Base-by-base conservation (phyloP, 2,888 invertebrate species). In the Bhutanitis thaidina region DNA sequence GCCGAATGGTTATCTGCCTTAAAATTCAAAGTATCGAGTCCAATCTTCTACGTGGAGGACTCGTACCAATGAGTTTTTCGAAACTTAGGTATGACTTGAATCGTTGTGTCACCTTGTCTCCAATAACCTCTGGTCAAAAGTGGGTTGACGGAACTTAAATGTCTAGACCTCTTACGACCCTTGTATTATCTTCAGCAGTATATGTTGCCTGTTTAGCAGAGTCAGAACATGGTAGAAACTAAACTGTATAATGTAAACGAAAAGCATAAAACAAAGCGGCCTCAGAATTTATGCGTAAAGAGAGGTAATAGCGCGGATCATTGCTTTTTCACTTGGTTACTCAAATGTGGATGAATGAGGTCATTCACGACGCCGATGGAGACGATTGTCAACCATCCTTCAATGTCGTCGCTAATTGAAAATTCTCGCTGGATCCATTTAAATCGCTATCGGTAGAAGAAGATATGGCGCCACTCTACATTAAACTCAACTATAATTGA, bases 281-380 rank as follows among this genome's bases (percentile, higher is more conserved):
- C 73, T 65, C 58, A 61, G 66, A 76, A 77, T 81, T 77, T 77
- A 74, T 75, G 77, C 74, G 72, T 76, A 73, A 80, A 78, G 75
- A 76, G 69, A 78, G 78, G 78, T 83, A 85, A 86, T 88, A 82
- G 78, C 79, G 74, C 77, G 81, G 74, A 73, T 83, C 87, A 85
- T 86, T 87, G 83, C 84, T 77, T 87, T 86, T 85, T 84, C 84
- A 81, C 82, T 88, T 78, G 79, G 83, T 83, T 86, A 80, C 81
- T 76, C 85, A 84, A 86, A 86, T 82, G 84, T 79, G 86, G 88
- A 88, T 76, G 74, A 78, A 88, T 87, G 85, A 78, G 79, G 71
- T 74, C 75, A 77, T 74, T 69, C 72, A 65, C 74, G 74, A 67
- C 69, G 73, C 68, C 76, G 74, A 71, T 71, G 67, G 68, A 80